These are phyloP conservation scores for Chelonoidis abingdonii DNA, from an alignment of 2,113 vertebrate species.

Conservation along the genomic window DNA sequence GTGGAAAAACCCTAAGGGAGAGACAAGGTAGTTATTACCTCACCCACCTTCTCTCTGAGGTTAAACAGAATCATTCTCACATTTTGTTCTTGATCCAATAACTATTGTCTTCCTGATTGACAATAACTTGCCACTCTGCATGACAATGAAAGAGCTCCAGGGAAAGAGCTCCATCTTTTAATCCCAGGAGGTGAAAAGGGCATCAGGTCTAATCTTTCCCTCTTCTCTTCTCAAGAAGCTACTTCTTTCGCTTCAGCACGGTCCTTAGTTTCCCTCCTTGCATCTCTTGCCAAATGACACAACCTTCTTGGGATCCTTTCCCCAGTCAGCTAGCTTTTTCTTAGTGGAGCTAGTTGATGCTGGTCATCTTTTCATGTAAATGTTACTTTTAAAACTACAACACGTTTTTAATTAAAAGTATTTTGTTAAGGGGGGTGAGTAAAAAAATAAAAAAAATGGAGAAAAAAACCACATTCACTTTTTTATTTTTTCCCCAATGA, in stretches of 20 bases:
- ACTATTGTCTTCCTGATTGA: too few relatives aligned
- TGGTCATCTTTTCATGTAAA: neutral
- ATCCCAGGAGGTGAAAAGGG: neutral
- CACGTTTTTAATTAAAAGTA: neutral
- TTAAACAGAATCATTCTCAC: too few relatives aligned
- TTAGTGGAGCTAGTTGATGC: rapidly evolving
- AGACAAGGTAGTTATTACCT: too few relatives aligned
- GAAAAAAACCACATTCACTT: neutral
- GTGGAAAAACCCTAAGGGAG: too few relatives aligned
- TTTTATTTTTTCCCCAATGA: neutral
- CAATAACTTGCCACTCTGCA: too few relatives aligned
- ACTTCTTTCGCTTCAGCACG: neutral
- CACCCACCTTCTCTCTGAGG: too few relatives aligned
- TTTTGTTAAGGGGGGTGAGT: neutral
- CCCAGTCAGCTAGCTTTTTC: rapidly evolving
- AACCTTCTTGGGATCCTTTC: rapidly evolving
- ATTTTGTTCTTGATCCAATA: too few relatives aligned
- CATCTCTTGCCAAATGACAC: neutral
- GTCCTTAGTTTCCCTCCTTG: neutral
- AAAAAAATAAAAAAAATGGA: neutral
- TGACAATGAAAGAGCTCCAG: neutral
- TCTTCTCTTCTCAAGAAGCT: neutral
- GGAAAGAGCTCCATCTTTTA: neutral
- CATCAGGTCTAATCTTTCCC: neutral
- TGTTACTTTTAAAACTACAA: neutral